These are phyloP conservation scores for Hirtodrosophila alboralis DNA, from an alignment of 2,888 invertebrate species.

Conservation along the genomic window DNA sequence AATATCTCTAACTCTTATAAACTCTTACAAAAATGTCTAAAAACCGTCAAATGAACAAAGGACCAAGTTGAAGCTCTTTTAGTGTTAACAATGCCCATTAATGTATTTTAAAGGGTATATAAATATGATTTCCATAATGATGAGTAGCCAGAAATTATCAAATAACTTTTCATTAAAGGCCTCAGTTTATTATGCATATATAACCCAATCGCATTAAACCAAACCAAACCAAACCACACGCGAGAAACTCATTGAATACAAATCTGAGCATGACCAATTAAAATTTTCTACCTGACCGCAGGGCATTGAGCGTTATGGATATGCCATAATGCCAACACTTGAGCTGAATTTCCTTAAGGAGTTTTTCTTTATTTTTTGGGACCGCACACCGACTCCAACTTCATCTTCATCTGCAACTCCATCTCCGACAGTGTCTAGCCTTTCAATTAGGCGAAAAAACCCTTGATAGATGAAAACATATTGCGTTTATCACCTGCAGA, in stretches of 20 bases:
- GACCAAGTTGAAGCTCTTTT: too few species aligned
- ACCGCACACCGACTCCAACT: slow-evolving; percentile 38
- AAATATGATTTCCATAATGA: slow-evolving; percentile 26
- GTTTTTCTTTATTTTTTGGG: slow-evolving; percentile 10
- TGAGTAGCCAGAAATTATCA: slow-evolving; percentile 66
- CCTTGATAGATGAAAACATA: slow-evolving; percentile 52
- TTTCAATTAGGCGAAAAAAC: slow-evolving; percentile 43
- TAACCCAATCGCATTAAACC: slow-evolving; percentile 6
- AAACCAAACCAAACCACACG: slow-evolving; percentile 7
- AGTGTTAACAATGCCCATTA: too few species aligned
- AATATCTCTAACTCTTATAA: too few species aligned
- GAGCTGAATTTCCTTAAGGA: slow-evolving; percentile 22
- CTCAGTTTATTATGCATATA: slow-evolving; percentile 42
- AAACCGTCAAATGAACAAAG: too few species aligned
- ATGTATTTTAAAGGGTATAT: slow-evolving; percentile 6
- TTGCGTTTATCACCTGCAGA: slow-evolving; percentile 65
- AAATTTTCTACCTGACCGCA: slow-evolving; percentile 66
- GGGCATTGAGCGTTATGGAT: slow-evolving; percentile 27
- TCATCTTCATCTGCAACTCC: too few species aligned
- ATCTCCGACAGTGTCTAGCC: slow-evolving; percentile 14
- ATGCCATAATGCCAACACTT: slow-evolving; percentile 40
- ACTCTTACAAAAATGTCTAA: too few species aligned
- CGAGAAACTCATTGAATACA: slow-evolving; percentile 21
- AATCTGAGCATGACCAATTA: slow-evolving; percentile 63
- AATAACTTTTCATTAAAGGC: slow-evolving; percentile 54